Conservation (phyloP, 1,140 invertebrate species). For the Drosophila prosaltans region DNA sequence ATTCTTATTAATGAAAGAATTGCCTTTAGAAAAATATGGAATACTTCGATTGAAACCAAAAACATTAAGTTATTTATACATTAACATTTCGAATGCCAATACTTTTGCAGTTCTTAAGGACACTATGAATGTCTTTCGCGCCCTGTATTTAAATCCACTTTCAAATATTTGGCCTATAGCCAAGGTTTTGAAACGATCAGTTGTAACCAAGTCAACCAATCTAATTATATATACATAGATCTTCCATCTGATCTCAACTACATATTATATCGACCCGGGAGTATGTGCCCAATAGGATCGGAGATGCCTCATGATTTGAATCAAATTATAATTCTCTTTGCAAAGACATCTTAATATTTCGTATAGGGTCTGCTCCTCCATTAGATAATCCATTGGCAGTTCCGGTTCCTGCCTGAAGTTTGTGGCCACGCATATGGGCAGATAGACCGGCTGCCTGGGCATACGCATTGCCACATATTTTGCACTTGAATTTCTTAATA, state of each 20-base stretch:
- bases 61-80: neutral
- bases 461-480: constrained; percentile 83
- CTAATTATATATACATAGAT: too few species aligned
- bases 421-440: constrained; percentile 76
- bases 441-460: constrained; percentile 75
- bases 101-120: neutral
- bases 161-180: too few species aligned
- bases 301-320: neutral
- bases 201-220: too few species aligned
- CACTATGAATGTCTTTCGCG: too few species aligned
- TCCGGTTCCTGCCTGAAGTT: constrained; percentile 34
- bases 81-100: neutral
- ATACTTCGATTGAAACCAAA: neutral
- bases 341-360: neutral
- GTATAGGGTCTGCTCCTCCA: neutral
- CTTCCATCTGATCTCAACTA: too few species aligned
- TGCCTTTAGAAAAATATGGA: neutral
- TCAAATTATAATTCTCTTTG: neutral
- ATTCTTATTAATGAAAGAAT: neutral
- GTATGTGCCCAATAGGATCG: neutral
- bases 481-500: constrained; percentile 91
- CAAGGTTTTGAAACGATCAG: too few species aligned
- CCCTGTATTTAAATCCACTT: too few species aligned
- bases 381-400: constrained; percentile 17
- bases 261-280: too few species aligned